Conservation (phyloP, 2,113 vertebrate genomes). For the Felis chaus region DNA sequence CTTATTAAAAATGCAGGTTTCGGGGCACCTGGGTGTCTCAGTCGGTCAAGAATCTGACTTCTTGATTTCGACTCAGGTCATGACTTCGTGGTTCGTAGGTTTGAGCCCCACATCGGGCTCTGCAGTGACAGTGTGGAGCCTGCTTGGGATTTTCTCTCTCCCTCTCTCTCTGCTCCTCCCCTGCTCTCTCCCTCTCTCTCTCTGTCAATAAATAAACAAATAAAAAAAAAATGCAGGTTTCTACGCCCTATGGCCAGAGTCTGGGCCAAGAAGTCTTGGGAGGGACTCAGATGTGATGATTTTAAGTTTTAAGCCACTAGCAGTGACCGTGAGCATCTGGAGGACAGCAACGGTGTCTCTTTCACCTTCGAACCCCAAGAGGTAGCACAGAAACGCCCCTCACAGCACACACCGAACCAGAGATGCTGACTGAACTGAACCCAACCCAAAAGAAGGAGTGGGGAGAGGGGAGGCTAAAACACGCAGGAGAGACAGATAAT, state of each 20-base stretch:
- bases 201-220: too few species aligned
- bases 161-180: too few species aligned
- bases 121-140: too few species aligned
- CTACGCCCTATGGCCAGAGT: neutral
- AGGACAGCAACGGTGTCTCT: neutral
- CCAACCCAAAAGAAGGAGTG: neutral
- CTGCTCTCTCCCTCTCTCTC: too few species aligned
- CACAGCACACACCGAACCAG: rapidly evolving
- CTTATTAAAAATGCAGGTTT: neutral
- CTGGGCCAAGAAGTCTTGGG: neutral
- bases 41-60: too few species aligned
- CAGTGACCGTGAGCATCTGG: rapidly evolving
- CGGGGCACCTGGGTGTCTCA: too few species aligned
- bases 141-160: too few species aligned
- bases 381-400: neutral
- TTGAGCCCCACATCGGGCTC: too few species aligned
- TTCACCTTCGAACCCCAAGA: rapidly evolving
- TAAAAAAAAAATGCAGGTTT: neutral
- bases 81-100: rapidly evolving
- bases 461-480: rapidly evolving
- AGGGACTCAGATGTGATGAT: neutral
- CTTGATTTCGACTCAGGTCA: too few species aligned
- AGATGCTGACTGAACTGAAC: neutral
- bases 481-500: neutral
- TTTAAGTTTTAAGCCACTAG: neutral